These are phyloP conservation scores for Panthera leo DNA, from an alignment of 2,113 vertebrate genomes.

Conservation along the genomic window DNA sequence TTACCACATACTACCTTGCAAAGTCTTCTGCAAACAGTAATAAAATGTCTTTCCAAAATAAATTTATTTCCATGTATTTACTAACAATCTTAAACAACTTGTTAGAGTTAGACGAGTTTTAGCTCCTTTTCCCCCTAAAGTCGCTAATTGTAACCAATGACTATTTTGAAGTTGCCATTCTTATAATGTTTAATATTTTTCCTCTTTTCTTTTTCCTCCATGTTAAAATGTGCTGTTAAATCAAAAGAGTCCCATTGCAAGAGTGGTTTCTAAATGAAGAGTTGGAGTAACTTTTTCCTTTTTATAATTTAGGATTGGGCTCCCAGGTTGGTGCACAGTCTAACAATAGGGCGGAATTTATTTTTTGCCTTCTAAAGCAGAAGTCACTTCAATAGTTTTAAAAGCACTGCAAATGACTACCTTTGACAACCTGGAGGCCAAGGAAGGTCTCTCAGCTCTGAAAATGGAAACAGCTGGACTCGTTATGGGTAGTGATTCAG, in stretches of 20 bases:
- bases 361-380: slow-evolving; percentile 39
- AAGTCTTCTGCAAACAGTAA: slow-evolving; percentile 14
- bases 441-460: neutral
- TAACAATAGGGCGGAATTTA: slow-evolving; percentile 53
- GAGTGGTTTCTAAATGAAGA: slow-evolving; percentile 55
- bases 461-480: slow-evolving; percentile 69
- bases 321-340: slow-evolving; percentile 58
- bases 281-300: slow-evolving; percentile 9
- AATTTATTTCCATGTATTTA: neutral
- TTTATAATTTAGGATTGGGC: neutral
- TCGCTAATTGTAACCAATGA: neutral
- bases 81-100: neutral
- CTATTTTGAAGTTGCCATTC: neutral
- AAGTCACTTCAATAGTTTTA: slow-evolving; percentile 46
- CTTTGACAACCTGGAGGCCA: slow-evolving; percentile 43
- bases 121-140: neutral
- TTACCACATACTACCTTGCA: neutral
- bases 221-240: neutral
- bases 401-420: slow-evolving; percentile 51
- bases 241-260: neutral
- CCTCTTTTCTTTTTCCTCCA: neutral
- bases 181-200: neutral
- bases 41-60: slow-evolving; percentile 51
- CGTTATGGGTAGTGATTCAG: slow-evolving; percentile 46
- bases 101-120: neutral